A percentile compares a stretch with the other conserved stretches of the same genome.
phyloP scores from a whole-genome alignment of 2,888 invertebrate genomes.

The Strigamia crassipes region DNA sequence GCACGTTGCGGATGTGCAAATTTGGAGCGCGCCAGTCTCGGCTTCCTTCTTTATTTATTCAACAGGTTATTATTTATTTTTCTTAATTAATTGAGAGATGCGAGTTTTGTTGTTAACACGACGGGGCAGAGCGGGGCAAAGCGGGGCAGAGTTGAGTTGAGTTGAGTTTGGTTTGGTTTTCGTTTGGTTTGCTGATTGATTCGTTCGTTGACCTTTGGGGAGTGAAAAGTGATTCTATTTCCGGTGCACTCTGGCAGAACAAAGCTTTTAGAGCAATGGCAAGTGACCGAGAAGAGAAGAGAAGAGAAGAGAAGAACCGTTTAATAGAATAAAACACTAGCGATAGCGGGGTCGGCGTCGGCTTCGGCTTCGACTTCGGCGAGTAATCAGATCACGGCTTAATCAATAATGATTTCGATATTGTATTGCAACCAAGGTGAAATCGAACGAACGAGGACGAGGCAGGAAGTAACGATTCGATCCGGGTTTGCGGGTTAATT shows the following conservation, averaged over 20 bases:
- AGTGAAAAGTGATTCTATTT: constrained; percentile 16
- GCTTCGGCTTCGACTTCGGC: no score
- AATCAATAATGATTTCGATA: not conserved
- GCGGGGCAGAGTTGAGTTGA: no score
- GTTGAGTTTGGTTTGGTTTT: no score
- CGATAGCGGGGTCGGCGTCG: no score
- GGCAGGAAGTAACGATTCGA: no score
- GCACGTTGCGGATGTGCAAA: not conserved
- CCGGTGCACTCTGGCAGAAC: constrained; percentile 10
- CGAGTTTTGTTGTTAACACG: no score
- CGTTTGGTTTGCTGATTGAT: not conserved
- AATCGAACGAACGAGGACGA: no score
- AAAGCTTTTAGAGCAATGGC: constrained; percentile 5
- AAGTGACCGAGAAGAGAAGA: not conserved
- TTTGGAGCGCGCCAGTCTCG: not conserved
- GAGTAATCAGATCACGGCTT: not conserved
- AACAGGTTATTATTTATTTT: no score
- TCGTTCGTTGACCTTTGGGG: not conserved
- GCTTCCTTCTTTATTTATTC: not conserved
- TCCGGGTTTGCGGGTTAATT: no score
- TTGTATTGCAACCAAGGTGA: no score
- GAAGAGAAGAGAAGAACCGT: not conserved
- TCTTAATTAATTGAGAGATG: no score
- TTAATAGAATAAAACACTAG: constrained; percentile 15
- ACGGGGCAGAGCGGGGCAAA: no score